phyloP scores from a whole-genome alignment of 1,140 invertebrate species.

The Drosophila athabasca region DNA sequence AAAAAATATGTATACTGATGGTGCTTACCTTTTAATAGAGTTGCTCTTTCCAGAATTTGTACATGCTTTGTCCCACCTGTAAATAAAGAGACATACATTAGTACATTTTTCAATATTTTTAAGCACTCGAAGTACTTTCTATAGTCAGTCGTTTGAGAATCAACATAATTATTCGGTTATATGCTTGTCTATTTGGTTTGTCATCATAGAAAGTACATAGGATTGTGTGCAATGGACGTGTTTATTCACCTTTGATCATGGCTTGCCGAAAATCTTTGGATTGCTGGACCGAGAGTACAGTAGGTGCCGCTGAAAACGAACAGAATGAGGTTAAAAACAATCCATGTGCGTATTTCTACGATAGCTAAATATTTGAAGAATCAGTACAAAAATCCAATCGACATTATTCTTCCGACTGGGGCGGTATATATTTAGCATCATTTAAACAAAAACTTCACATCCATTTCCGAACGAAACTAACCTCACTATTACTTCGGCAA shows the following conservation, averaged over 20 bases:
- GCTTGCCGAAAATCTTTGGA: no score
- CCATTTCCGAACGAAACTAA: constrained; percentile 40
- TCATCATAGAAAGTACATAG: constrained; percentile 41
- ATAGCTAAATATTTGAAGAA: not conserved
- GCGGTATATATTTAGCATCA: constrained; percentile 59
- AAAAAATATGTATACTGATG: not conserved
- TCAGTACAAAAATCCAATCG: constrained; percentile 44
- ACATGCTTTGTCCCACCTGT: no score
- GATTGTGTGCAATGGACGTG: no score
- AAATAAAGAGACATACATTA: not conserved
- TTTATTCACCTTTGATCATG: not conserved
- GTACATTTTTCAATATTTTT: not conserved
- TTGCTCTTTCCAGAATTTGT: no score
- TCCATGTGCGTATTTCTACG: not conserved
- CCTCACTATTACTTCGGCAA: constrained; percentile 34
- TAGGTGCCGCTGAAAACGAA: not conserved
- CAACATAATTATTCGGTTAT: constrained; percentile 70
- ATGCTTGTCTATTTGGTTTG: constrained; percentile 68
- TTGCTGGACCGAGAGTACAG: no score
- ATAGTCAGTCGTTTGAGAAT: constrained; percentile 43
- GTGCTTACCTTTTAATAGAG: constrained; percentile 14
- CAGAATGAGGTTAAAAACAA: constrained; percentile 1
- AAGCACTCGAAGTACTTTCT: not conserved
- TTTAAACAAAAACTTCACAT: constrained; percentile 4
- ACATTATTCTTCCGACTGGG: constrained; percentile 58